Evolutionary conservation across 2,888 invertebrate genomes (phyloP).

Genomic region (Thecocarcelia acutangulata): DNA sequence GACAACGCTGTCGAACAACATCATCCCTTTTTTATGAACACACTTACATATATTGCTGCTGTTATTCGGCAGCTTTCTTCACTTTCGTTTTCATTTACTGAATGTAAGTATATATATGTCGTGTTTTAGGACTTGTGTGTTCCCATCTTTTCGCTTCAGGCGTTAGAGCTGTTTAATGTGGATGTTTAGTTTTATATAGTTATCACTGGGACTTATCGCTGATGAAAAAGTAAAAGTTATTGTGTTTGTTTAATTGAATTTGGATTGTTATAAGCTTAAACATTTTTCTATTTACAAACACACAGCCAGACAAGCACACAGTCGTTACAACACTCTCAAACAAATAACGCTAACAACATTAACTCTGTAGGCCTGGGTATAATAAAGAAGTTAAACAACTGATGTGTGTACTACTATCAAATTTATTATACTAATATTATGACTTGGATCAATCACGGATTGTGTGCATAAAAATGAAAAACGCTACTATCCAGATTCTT

Average conservation of each 20-base stretch:
- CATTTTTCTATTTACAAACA: conserved; percentile 49
- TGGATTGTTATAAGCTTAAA: conserved; percentile 74
- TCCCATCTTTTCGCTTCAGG: conserved; percentile 32
- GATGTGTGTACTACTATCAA: too few species aligned
- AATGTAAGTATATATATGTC: background rate
- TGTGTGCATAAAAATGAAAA: too few species aligned
- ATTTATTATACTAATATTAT: too few species aligned
- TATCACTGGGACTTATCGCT: conserved; percentile 78
- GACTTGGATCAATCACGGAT: too few species aligned
- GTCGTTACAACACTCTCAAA: background rate
- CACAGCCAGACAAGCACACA: conserved; percentile 23
- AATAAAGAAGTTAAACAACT: background rate
- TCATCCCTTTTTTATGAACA: too few species aligned
- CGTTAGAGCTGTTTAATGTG: conserved; percentile 59
- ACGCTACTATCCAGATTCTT: too few species aligned
- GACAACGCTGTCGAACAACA: too few species aligned
- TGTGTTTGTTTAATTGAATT: conserved; percentile 82
- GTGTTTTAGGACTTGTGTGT: conserved; percentile 3
- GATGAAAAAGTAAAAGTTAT: conserved; percentile 74
- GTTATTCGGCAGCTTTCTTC: too few species aligned
- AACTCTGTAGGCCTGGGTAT: too few species aligned
- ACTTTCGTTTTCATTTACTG: background rate
- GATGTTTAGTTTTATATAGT: conserved; percentile 76
- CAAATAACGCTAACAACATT: background rate
- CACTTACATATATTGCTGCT: too few species aligned